These are phyloP conservation scores for Trachelus stipa DNA, from an alignment of 2,888 invertebrate species.

Conservation along the genomic window DNA sequence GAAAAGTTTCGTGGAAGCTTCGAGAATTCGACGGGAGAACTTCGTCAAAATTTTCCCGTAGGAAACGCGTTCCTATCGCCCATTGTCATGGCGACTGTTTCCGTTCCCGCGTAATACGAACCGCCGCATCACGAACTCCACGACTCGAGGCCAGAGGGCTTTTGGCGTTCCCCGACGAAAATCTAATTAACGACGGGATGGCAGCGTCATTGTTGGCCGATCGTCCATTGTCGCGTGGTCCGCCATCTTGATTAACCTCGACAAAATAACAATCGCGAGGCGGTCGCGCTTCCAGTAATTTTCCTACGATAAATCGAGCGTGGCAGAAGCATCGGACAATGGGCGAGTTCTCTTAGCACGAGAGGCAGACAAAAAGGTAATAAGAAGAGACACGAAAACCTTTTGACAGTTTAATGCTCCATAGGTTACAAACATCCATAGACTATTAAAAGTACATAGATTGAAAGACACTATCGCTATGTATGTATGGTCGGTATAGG, in stretches of 20 bases:
- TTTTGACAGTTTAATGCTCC: neutral
- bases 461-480: neutral
- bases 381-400: neutral
- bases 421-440: neutral
- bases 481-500: neutral
- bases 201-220: constrained; percentile 19
- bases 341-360: constrained; percentile 1
- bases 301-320: constrained; percentile 5
- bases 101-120: neutral
- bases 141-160: neutral
- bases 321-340: constrained; percentile 6
- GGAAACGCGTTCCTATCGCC: neutral
- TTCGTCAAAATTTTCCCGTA: neutral
- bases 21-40: neutral
- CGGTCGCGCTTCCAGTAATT: constrained; percentile 8
- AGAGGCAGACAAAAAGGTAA: neutral
- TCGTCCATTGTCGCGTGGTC: constrained; percentile 21
- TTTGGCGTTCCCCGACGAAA: constrained; percentile 11
- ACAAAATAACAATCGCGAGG: constrained; percentile 18
- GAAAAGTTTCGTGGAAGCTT: neutral
- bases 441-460: neutral
- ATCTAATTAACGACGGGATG: constrained; percentile 23
- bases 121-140: neutral
- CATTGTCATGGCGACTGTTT: neutral
- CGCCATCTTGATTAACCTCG: constrained; percentile 23